Percentiles rank a stretch among this genome's conserved stretches.
Evolutionary conservation across 2,113 vertebrate species (phyloP).

Genomic region (Pachycephala philippinensis): DNA sequence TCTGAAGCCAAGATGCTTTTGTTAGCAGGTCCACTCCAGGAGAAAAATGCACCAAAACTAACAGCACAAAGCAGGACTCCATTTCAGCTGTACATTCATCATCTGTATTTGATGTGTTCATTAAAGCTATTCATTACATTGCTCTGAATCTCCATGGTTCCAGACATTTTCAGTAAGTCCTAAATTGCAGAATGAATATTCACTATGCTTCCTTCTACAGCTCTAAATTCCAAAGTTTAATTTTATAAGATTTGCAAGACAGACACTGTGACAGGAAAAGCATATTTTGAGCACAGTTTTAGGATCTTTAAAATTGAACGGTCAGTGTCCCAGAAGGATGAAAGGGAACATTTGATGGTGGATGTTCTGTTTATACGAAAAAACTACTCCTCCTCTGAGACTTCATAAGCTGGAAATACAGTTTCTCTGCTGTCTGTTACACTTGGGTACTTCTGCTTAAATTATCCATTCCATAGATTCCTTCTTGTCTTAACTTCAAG

Average conservation of each 20-base stretch:
- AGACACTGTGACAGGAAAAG: background rate
- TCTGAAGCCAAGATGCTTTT: background rate
- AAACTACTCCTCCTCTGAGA: background rate
- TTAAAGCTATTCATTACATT: background rate
- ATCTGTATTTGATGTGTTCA: background rate
- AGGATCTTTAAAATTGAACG: background rate
- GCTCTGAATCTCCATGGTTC: background rate
- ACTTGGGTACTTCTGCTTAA: constrained; percentile 32
- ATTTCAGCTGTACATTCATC: background rate
- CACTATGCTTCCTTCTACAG: background rate
- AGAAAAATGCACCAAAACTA: background rate
- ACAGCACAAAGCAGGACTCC: background rate
- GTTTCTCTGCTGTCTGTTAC: background rate
- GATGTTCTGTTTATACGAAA: background rate
- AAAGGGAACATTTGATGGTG: background rate
- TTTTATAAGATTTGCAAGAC: background rate
- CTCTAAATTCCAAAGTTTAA: background rate
- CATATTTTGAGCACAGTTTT: background rate
- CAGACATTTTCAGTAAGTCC: background rate
- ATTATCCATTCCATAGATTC: constrained; percentile 8
- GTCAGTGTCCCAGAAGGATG: background rate
- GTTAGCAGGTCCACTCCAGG: background rate
- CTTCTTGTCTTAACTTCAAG: constrained; percentile 11
- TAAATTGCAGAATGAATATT: background rate
- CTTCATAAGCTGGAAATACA: constrained; percentile 5